Evolutionary conservation across 2,888 invertebrate species (phyloP).

Genomic region (Calameuta filiformis): DNA sequence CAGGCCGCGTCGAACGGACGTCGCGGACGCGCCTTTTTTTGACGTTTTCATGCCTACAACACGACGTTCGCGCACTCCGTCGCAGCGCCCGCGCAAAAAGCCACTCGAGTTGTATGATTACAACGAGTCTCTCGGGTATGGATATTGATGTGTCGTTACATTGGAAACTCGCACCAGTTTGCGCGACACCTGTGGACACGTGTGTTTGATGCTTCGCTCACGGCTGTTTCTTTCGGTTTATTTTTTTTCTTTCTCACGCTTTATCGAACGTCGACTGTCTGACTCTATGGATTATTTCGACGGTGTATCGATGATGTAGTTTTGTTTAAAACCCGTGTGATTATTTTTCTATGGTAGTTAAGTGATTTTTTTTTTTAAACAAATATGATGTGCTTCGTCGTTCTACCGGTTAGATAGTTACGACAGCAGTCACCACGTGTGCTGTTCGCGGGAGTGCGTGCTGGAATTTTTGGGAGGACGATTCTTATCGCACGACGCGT

Average conservation of each 20-base stretch:
- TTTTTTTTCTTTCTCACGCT: neutral
- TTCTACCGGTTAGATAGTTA: neutral
- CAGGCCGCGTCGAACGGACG: constrained; percentile 39
- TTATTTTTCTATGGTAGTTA: neutral
- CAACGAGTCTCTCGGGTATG: neutral
- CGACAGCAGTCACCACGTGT: neutral
- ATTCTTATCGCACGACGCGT: neutral
- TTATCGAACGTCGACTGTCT: neutral
- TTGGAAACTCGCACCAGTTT: neutral
- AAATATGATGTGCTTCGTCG: neutral
- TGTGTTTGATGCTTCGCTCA: neutral
- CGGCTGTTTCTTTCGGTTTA: neutral
- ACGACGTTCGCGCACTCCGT: neutral
- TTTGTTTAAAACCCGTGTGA: neutral
- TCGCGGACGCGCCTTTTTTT: constrained; percentile 21
- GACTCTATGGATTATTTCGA: neutral
- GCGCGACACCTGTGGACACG: neutral
- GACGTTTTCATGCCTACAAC: neutral
- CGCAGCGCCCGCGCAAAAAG: neutral
- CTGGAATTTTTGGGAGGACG: neutral
- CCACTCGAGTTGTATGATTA: neutral
- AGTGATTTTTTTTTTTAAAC: neutral
- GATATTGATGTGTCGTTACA: neutral
- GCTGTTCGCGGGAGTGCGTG: neutral
- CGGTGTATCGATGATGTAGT: neutral